Evolutionary conservation across 2,888 invertebrate genomes (phyloP), one percentile per base, ranked within the genome.

Genomic region (Iselma pallidipennis): DNA sequence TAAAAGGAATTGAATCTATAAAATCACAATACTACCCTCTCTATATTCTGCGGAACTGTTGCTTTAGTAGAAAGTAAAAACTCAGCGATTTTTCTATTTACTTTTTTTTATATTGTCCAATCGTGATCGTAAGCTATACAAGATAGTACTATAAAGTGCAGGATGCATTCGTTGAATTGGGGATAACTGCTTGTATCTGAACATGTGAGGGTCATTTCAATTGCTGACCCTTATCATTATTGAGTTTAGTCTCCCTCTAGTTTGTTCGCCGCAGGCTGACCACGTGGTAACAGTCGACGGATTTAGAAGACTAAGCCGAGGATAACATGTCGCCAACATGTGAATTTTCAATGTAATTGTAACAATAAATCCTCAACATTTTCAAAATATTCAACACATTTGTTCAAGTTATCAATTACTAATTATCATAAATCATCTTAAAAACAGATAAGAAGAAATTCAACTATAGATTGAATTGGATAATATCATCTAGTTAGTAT

Each of bases 221-320:
- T 75, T 73, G 76, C 72, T 71, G 74, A 76, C 76, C 78, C 76
- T 76, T 74, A 75, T 78, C 75, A 76, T 77, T 78, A 78, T 76
- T 75, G 74, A 73, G 74, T 76, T 75, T 72, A 65, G 68, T 69
- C 64, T 69, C 71, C 72, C 70, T 66, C 61, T 63, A 63, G 61
- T 61, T 61, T 59, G 66, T 58, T 57, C 51, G 64, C 71, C 71
- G 64, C 71, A 71, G 69, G 69, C 70, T 67, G 70, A 66, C 71
- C 71, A 64, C 64, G 63, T 58, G 66, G 69, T 67, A 70, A 70
- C 68, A 65, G 67, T 31, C 67, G 55, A 64, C 57, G 68, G 68
- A 50, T 70, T 70, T 67, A 61, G 61, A 37, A 61, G 66, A 61
- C 63, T 71, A 68, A 71, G 69, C 68, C 58, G 9, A 61, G 68